These are phyloP conservation scores for Agapornis roseicollis DNA, from an alignment of 2,113 vertebrate species.

Conservation along the genomic window DNA sequence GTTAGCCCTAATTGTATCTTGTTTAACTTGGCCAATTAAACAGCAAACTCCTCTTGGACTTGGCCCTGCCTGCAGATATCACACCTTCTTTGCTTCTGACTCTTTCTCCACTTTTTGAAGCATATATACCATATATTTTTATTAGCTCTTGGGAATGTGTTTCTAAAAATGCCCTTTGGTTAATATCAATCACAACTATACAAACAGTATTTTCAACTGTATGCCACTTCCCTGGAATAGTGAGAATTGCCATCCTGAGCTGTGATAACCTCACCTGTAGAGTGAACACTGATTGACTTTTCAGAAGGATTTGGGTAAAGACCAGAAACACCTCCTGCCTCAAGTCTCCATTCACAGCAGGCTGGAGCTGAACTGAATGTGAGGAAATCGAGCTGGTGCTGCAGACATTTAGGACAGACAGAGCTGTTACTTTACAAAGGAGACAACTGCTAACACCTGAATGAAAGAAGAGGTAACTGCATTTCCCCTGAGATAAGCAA, in stretches of 20 bases:
- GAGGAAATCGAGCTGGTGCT: background rate
- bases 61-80: conserved; percentile 69
- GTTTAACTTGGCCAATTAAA: conserved; percentile 78
- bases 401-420: background rate
- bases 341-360: background rate
- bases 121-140: conserved; percentile 24
- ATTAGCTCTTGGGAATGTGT: conserved; percentile 34
- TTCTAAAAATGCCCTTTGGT: conserved; percentile 37
- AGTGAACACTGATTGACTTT: background rate
- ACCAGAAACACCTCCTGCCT: background rate
- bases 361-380: background rate
- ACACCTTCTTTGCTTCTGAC: conserved; percentile 68
- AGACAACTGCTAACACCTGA: background rate
- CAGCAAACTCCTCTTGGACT: conserved; percentile 62
- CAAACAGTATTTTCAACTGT: background rate
- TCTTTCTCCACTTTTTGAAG: conserved; percentile 49
- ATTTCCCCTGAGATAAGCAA: background rate
- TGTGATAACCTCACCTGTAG: background rate
- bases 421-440: background rate
- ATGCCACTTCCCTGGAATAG: background rate
- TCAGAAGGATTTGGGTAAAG: background rate
- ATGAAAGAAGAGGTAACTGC: background rate
- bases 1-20: conserved; percentile 75
- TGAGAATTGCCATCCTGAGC: background rate
- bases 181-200: background rate